Conservation (phyloP, 2,797 vertebrate genomes). For the Vespertilio murinus region DNA sequence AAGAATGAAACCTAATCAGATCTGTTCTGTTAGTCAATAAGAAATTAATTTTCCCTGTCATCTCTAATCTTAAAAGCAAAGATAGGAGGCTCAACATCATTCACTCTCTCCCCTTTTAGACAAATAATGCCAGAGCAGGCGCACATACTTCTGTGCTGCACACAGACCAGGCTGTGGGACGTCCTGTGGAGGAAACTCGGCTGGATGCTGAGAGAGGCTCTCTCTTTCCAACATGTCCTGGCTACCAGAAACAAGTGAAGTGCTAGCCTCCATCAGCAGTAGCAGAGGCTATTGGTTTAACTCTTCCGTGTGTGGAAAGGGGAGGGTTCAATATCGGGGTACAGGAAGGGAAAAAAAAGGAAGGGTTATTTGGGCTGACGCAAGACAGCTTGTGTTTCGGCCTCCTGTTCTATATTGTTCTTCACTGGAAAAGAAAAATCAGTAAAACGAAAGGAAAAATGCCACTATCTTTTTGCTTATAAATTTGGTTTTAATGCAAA, state of each 20-base stretch:
- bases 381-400: background rate
- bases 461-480: background rate
- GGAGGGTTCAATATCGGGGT: background rate
- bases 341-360: background rate
- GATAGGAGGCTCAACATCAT: background rate
- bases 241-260: background rate
- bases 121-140: background rate
- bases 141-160: rapidly evolving
- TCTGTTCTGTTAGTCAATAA: background rate
- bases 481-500: background rate
- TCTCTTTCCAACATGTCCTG: background rate
- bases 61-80: background rate
- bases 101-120: background rate
- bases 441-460: background rate
- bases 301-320: background rate
- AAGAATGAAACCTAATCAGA: background rate
- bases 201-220: background rate
- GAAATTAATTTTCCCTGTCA: background rate
- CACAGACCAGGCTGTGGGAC: no score
- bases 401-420: background rate
- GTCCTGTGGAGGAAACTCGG: background rate
- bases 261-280: background rate
- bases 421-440: background rate
- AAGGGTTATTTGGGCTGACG: rapidly evolving
- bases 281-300: no score